Percentiles rank a stretch among this genome's conserved stretches.
These are phyloP conservation scores for Tenebrosternarchus preto DNA, from an alignment of 2,113 vertebrate genomes.

Conservation along the genomic window DNA sequence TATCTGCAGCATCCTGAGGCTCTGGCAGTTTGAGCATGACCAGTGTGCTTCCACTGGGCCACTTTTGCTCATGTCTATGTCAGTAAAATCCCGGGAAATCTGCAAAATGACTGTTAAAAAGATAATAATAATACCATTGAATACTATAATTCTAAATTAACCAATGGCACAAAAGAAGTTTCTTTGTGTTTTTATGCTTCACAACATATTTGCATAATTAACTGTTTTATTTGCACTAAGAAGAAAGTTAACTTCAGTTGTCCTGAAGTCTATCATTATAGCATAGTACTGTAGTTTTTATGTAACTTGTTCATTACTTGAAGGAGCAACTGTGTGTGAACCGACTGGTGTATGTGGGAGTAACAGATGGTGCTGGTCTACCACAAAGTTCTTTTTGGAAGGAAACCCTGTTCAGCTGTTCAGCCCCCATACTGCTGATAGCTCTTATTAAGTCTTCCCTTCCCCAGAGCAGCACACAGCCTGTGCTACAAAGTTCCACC, in stretches of 20 bases:
- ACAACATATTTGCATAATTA: too few species aligned
- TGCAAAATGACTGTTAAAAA: neutral
- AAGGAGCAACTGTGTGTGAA: constrained; percentile 4
- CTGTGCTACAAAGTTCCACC: neutral
- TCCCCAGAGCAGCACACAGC: neutral
- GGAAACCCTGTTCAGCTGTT: constrained; percentile 28
- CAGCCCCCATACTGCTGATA: constrained; percentile 27
- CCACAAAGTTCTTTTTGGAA: constrained; percentile 33
- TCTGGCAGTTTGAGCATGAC: neutral
- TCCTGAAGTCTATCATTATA: neutral
- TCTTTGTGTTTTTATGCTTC: too few species aligned
- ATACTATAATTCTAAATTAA: too few species aligned
- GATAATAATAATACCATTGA: neutral
- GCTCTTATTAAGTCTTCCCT: neutral
- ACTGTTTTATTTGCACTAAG: neutral
- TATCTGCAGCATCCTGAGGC: constrained; percentile 13
- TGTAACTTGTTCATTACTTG: neutral
- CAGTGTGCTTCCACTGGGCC: neutral
- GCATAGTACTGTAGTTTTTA: neutral
- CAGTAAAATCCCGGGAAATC: neutral
- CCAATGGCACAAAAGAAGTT: too few species aligned
- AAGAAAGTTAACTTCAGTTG: too few species aligned
- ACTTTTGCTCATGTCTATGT: neutral
- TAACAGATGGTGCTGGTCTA: constrained; percentile 40
- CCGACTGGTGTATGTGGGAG: constrained; percentile 21